phyloP scores from a whole-genome alignment of 2,113 vertebrate genomes.

The Bolborhynchus lineola region DNA sequence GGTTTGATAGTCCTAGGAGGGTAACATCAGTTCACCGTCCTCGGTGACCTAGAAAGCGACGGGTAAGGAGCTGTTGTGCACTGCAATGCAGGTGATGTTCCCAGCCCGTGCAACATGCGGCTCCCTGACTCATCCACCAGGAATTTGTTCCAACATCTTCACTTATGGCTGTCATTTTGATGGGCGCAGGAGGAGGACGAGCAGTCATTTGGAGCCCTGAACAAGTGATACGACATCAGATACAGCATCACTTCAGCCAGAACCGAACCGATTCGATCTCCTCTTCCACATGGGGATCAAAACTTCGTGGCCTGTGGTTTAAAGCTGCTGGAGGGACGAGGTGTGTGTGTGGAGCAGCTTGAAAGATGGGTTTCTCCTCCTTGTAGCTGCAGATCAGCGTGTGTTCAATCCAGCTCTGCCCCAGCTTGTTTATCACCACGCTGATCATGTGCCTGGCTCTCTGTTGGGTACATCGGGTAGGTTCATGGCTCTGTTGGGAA shows the following conservation, averaged over 20 bases:
- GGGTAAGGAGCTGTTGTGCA: not conserved
- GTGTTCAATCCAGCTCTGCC: not conserved
- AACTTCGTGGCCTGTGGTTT: not conserved
- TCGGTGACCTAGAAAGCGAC: not conserved
- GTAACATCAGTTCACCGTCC: not conserved
- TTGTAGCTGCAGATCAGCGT: not conserved
- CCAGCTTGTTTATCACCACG: not conserved
- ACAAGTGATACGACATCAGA: not conserved
- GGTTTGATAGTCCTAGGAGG: not conserved
- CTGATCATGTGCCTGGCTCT: not conserved
- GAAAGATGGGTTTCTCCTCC: not conserved
- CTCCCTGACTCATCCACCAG: not conserved
- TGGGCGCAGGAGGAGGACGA: not conserved
- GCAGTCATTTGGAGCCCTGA: not conserved
- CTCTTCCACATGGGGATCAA: not conserved
- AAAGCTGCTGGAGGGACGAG: not conserved
- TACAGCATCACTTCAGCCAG: not conserved
- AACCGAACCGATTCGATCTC: fast-evolving
- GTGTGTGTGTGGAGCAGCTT: not conserved
- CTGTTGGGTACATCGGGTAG: not conserved
- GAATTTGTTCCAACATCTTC: not conserved
- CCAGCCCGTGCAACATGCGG: not conserved
- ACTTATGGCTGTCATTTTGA: not conserved
- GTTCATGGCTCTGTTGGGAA: not conserved
- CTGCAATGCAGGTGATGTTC: not conserved